A percentile compares a stretch with the other conserved stretches of the same genome.
Evolutionary conservation across 2,797 vertebrate species (phyloP).

Genomic region (Cynodonichthys magdalenae): DNA sequence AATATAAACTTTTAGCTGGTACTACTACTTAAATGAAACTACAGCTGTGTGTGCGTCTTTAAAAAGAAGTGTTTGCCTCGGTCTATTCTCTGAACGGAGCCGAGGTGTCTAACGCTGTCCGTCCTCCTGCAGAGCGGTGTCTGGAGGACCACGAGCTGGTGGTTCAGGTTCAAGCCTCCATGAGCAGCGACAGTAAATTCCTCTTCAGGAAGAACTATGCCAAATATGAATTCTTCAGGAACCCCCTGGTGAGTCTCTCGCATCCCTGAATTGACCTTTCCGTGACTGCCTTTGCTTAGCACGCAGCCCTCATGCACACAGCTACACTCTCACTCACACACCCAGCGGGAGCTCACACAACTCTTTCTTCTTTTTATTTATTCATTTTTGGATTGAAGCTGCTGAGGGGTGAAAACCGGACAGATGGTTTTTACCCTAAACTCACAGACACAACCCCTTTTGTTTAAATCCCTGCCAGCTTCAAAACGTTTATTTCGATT

Average conservation of each 20-base stretch:
- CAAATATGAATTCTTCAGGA: slow-evolving; percentile 99
- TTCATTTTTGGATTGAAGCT: slow-evolving; percentile 30
- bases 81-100: background rate
- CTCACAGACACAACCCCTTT: no score
- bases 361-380: background rate
- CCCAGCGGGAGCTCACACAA: slow-evolving; percentile 2
- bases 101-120: slow-evolving; percentile 22
- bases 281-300: slow-evolving; percentile 41
- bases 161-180: slow-evolving; percentile 90
- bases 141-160: slow-evolving; percentile 96
- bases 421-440: no score
- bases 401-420: background rate
- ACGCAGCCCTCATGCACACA: slow-evolving; percentile 21
- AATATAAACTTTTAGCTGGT: no score
- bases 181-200: slow-evolving; percentile 94
- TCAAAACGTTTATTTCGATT: no score
- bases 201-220: slow-evolving; percentile 99
- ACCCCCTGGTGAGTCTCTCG: slow-evolving; percentile 86
- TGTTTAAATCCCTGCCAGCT: no score
- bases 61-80: background rate
- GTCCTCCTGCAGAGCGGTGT: slow-evolving; percentile 71
- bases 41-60: background rate
- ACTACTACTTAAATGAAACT: background rate
- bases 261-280: slow-evolving; percentile 54
- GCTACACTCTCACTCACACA: background rate